A percentile compares a stretch with the other conserved stretches of the same genome.
These are phyloP conservation scores for Macrosoma leucophasiata DNA, from an alignment of 2,888 invertebrate genomes.

Conservation along the genomic window DNA sequence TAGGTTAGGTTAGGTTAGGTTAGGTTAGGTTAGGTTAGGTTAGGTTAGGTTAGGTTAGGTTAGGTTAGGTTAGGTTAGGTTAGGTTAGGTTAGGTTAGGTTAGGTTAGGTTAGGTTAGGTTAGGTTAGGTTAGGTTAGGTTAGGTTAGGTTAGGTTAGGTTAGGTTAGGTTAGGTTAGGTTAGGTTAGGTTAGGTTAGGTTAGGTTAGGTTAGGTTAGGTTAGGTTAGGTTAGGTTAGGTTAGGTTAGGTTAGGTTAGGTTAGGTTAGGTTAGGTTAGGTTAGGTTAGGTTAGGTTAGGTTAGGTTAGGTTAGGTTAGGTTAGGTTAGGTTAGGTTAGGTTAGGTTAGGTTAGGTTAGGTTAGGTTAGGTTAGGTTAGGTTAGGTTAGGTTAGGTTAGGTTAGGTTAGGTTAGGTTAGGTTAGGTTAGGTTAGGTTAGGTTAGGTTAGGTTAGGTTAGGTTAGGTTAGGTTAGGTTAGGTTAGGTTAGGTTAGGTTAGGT, in stretches of 20 bases:
- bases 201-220: conserved; percentile 4
- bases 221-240: conserved; percentile 4
- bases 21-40: conserved; percentile 4
- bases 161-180: conserved; percentile 4
- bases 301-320: conserved; percentile 4
- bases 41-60: conserved; percentile 4
- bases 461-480: conserved; percentile 26
- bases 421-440: conserved; percentile 4
- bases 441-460: conserved; percentile 21
- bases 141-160: conserved; percentile 4
- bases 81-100: conserved; percentile 4
- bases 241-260: conserved; percentile 4
- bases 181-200: conserved; percentile 4
- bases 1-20: conserved; percentile 4
- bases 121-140: conserved; percentile 4
- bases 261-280: conserved; percentile 4
- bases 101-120: conserved; percentile 4
- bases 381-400: conserved; percentile 4
- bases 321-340: conserved; percentile 4
- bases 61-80: conserved; percentile 4
- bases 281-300: conserved; percentile 4
- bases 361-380: conserved; percentile 4
- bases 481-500: conserved; percentile 24
- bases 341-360: conserved; percentile 4
- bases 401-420: conserved; percentile 4